Percentiles rank a stretch among this genome's conserved stretches.
Evolutionary conservation across 1,140 invertebrate genomes (phyloP).

Genomic region (Physella acuta): DNA sequence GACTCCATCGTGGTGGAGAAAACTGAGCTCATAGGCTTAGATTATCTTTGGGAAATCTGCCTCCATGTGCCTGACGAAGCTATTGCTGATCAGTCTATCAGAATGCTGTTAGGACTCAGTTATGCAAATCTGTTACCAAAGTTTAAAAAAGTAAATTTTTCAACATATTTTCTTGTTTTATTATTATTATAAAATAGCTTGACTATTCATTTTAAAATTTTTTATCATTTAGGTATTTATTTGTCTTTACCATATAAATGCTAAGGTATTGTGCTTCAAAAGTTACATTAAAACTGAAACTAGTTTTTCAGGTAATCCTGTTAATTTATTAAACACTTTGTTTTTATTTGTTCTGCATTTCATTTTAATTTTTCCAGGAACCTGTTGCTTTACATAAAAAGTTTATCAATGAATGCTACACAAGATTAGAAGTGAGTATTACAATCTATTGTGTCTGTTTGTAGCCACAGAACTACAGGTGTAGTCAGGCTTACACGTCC

Average conservation of each 20-base stretch:
- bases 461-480: too few species aligned
- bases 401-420: slow-evolving; percentile 64
- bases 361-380: slow-evolving; percentile 48
- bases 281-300: too few species aligned
- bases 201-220: too few species aligned
- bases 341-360: neutral
- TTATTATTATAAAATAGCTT: neutral
- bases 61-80: slow-evolving; percentile 60
- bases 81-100: slow-evolving; percentile 62
- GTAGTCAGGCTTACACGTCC: too few species aligned
- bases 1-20: slow-evolving; percentile 60
- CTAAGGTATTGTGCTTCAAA: neutral
- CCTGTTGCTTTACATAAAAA: slow-evolving; percentile 60
- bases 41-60: slow-evolving; percentile 65
- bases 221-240: neutral
- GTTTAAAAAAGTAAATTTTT: slow-evolving; percentile 58
- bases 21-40: slow-evolving; percentile 61
- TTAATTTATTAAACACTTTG: too few species aligned
- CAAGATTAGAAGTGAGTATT: slow-evolving; percentile 57
- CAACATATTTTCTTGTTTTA: neutral
- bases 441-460: neutral
- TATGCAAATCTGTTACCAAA: slow-evolving; percentile 60
- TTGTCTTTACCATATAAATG: neutral
- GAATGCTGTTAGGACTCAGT: slow-evolving; percentile 61
- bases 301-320: too few species aligned